Conservation (phyloP, 2,888 invertebrate species). For the Rhorus exstirpatorius region DNA sequence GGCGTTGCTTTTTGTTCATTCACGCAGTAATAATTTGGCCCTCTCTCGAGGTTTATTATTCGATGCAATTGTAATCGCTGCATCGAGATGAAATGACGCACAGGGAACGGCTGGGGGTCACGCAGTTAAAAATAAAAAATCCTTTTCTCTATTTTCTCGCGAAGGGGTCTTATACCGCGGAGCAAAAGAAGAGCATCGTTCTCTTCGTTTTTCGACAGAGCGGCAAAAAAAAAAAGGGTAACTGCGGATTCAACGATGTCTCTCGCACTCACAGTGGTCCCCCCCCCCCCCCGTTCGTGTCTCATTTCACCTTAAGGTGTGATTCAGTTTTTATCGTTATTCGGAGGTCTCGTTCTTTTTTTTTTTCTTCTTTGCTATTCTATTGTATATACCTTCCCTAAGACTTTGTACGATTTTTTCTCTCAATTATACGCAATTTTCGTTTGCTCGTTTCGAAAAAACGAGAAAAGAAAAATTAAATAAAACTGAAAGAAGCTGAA, state of each 20-base stretch:
- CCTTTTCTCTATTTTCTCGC: too few relatives aligned
- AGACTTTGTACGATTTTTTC: constrained; percentile 71
- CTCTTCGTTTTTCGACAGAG: too few relatives aligned
- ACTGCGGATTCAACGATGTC: too few relatives aligned
- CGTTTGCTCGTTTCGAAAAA: constrained; percentile 21
- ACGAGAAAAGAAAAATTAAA: not conserved
- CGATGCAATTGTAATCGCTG: not conserved
- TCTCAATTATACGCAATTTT: not conserved
- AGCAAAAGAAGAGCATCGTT: too few relatives aligned
- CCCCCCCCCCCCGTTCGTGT: too few relatives aligned
- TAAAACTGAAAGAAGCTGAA: too few relatives aligned
- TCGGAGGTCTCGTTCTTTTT: constrained; percentile 21
- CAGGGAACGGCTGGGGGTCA: too few relatives aligned
- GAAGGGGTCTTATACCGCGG: too few relatives aligned
- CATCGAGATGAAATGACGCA: too few relatives aligned
- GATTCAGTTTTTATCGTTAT: constrained; percentile 55
- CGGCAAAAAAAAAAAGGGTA: too few relatives aligned
- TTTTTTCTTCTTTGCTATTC: constrained; percentile 11
- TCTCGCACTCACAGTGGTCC: not conserved
- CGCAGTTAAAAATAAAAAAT: too few relatives aligned
- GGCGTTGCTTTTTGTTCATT: constrained; percentile 15
- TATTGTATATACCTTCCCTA: constrained; percentile 57
- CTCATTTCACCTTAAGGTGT: constrained; percentile 2
- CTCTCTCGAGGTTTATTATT: not conserved
- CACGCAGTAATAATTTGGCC: constrained; percentile 30